A percentile compares a stretch with the other conserved stretches of the same genome.
Evolutionary conservation across 2,113 vertebrate genomes (phyloP).

Genomic region (Lampris incognitus): DNA sequence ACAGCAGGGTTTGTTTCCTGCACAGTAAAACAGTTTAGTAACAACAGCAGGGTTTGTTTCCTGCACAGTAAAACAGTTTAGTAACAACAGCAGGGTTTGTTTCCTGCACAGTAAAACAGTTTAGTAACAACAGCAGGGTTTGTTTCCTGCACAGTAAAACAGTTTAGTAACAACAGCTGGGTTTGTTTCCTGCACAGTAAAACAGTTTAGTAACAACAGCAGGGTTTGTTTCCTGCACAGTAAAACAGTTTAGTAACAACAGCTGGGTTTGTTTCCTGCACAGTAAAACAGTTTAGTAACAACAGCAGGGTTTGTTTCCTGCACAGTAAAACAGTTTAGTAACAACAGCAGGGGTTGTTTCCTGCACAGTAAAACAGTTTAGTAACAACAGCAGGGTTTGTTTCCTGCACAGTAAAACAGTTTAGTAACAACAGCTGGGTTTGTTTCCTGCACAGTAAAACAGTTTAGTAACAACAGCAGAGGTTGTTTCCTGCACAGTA

Average conservation of each 20-base stretch:
- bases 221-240: background rate
- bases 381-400: background rate
- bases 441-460: constrained; percentile 70
- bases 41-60: too few species aligned
- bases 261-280: constrained; percentile 67
- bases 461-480: background rate
- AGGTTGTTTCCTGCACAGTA: background rate
- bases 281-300: background rate
- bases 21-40: too few species aligned
- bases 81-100: background rate
- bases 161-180: too few species aligned
- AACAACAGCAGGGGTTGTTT: constrained; percentile 30
- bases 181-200: constrained; percentile 69
- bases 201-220: background rate
- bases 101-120: constrained; percentile 67
- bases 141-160: background rate
- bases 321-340: background rate
- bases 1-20: too few species aligned
- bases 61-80: background rate
- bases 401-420: background rate
- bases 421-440: too few species aligned
- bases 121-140: background rate
- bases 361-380: constrained; percentile 61
- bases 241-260: too few species aligned
- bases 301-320: background rate